phyloP scores from a whole-genome alignment of 2,797 vertebrate species.

The Diceros bicornis region DNA sequence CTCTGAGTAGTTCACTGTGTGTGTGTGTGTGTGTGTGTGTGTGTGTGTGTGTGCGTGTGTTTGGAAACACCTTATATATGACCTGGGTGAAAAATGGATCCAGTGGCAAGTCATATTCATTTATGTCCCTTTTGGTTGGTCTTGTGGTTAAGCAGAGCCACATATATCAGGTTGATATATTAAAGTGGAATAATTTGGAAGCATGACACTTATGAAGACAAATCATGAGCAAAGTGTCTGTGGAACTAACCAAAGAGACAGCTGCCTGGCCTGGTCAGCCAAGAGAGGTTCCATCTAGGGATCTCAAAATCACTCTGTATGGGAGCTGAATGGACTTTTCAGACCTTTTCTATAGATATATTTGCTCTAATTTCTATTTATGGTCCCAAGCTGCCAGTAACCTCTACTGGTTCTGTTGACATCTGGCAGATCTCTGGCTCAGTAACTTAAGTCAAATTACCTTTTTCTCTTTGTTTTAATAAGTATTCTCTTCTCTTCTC shows the following conservation, averaged over 20 bases:
- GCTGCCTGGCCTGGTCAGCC: background rate
- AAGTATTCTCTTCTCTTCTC: constrained; percentile 44
- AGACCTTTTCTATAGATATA: constrained; percentile 49
- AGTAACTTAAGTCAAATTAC: constrained; percentile 72
- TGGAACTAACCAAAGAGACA: constrained; percentile 3
- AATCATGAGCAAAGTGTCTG: background rate
- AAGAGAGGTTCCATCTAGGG: background rate
- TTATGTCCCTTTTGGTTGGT: background rate
- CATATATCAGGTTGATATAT: background rate
- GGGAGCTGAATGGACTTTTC: constrained; percentile 62
- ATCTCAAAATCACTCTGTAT: background rate
- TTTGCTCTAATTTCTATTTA: constrained; percentile 77
- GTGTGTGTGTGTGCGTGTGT: background rate
- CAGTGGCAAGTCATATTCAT: background rate
- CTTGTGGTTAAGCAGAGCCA: background rate
- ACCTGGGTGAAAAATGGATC: background rate
- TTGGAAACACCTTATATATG: background rate
- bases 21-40: background rate
- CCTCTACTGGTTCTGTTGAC: constrained; percentile 11
- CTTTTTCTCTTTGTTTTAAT: constrained; percentile 68
- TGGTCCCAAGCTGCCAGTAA: constrained; percentile 31
- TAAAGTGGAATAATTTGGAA: constrained; percentile 45
- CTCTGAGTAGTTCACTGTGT: background rate
- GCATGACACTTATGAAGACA: background rate
- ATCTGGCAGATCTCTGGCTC: constrained; percentile 61